Evolutionary conservation across 2,113 vertebrate species (phyloP), one percentile per base, ranked within the genome.

Genomic region (Anoura caudifer): DNA sequence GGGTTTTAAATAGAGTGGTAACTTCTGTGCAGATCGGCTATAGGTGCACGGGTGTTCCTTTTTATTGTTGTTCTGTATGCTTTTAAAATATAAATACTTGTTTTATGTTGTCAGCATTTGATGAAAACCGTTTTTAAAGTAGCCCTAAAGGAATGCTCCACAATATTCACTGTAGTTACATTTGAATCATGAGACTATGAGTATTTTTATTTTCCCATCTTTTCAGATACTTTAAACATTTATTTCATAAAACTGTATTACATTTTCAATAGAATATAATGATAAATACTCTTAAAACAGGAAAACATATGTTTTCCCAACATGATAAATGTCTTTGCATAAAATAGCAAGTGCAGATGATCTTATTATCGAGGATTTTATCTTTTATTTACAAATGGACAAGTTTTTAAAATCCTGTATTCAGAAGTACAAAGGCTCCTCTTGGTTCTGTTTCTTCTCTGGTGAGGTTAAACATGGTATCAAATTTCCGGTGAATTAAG

Each of bases 401-500:
- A 84, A 56, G 17, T 47, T 54, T 83, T 67, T 61, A 20, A 83
- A 97, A 91, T 92, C 54, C 15, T 73, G 31, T 33, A n/a, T 43
- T 47, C 1, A 11, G 17, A 75, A 84, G 22, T 45, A 19, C 52
- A 14, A 85, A 56, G 19, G 8, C 19, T 90, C 43, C 56, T 91
- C 59, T 80, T 63, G 45, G 54, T 80, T 91, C 38, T 75, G 31
- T 36, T 95, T 88, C 91, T 81, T 24, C 56, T 88, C 33, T 84
- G 28, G 41, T 77, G 76, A 77, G 20, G 90, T 73, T 65, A 87
- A 91, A 83, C 13, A 56, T 50, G 73, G 56, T 59, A 76, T 54
- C 15, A 76, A 77, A 33, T 73, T 94, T 77, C 76, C 38, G 93
- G 16, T 70, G 80, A 97, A 80, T 94, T 92, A 94, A 95, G 33